phyloP scores from a whole-genome alignment of 2,888 invertebrate genomes.

The Archaeoteleia sp. region DNA sequence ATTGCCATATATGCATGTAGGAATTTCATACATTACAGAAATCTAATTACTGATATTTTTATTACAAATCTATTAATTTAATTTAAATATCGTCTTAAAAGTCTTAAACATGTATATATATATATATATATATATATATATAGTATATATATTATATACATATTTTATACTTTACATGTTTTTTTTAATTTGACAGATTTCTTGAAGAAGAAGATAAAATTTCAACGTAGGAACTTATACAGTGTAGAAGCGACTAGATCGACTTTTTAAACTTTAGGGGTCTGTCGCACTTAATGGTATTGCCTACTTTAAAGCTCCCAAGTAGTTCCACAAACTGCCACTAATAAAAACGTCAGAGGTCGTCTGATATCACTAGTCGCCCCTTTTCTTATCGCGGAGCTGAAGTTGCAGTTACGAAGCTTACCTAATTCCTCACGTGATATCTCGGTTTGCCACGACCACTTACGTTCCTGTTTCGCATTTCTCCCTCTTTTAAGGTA shows the following conservation, averaged over 20 bases:
- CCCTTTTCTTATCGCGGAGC: conserved; percentile 29
- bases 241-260: conserved; percentile 58
- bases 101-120: too few relatives aligned
- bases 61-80: too few relatives aligned
- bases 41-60: too few relatives aligned
- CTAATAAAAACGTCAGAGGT: conserved; percentile 61
- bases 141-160: too few relatives aligned
- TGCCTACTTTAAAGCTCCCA: conserved; percentile 58
- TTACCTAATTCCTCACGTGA: conserved; percentile 37
- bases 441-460: conserved; percentile 23
- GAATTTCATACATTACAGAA: too few relatives aligned
- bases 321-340: conserved; percentile 53
- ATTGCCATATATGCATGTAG: too few relatives aligned
- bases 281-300: conserved; percentile 63
- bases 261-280: conserved; percentile 63
- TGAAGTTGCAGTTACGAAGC: conserved; percentile 25
- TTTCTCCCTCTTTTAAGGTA: too few relatives aligned
- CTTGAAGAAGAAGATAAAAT: conserved; percentile 24
- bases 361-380: conserved; percentile 28
- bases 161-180: too few relatives aligned
- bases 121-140: too few relatives aligned
- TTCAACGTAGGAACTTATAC: conserved; percentile 41
- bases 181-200: too few relatives aligned
- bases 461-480: conserved; percentile 5
- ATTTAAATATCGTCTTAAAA: too few relatives aligned